Evolutionary conservation across 1,140 invertebrate genomes (phyloP).

Genomic region (Ptiloglossa arizonensis): DNA sequence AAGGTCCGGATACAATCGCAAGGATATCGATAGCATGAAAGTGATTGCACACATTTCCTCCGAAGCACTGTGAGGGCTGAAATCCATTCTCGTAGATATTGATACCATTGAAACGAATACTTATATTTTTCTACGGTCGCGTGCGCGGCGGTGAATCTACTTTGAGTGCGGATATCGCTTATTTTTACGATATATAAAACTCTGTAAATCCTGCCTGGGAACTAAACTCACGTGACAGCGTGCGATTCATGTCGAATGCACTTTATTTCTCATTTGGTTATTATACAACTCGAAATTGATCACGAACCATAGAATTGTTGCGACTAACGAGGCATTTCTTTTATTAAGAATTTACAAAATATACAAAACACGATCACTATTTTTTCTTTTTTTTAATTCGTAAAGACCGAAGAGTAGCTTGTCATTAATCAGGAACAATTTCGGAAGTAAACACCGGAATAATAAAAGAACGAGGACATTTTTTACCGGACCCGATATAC

Average conservation of each 20-base stretch:
- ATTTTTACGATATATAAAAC: constrained; percentile 20
- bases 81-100: constrained; percentile 28
- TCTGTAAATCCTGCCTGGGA: neutral
- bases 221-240: neutral
- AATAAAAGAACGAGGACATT: neutral
- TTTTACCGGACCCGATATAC: neutral
- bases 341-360: no score
- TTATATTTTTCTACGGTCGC: constrained; percentile 14
- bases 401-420: no score
- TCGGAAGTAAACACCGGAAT: no score
- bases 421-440: no score
- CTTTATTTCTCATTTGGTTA: neutral
- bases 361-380: no score
- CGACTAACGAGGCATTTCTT: neutral
- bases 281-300: neutral
- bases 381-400: no score
- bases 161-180: constrained; percentile 29
- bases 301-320: neutral
- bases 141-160: constrained; percentile 4
- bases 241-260: neutral
- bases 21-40: constrained; percentile 13
- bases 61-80: neutral
- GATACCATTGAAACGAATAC: constrained; percentile 24
- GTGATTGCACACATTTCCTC: constrained; percentile 14
- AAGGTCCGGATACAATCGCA: neutral